Conservation (phyloP, 2,797 vertebrate species). For the Rhinophrynus dorsalis region DNA sequence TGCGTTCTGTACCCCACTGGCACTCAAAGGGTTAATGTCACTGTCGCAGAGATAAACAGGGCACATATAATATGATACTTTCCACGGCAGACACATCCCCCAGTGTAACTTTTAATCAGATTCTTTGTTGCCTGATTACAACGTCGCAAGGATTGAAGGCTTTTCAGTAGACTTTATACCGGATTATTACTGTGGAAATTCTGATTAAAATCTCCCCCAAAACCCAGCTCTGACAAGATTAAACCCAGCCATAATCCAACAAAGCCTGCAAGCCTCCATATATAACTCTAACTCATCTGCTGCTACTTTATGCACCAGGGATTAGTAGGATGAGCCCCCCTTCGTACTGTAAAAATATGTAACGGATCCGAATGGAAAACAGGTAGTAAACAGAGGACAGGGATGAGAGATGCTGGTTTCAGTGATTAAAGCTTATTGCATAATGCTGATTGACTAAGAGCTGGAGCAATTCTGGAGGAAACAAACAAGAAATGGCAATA, state of each 20-base stretch:
- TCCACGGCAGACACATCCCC: slow-evolving; percentile 23
- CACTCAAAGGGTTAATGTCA: no score
- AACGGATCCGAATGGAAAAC: slow-evolving; percentile 38
- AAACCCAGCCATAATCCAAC: slow-evolving; percentile 66
- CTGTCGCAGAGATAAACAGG: slow-evolving; percentile 20
- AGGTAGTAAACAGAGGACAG: slow-evolving; percentile 11
- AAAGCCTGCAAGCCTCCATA: slow-evolving; percentile 64
- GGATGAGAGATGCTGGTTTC: background rate
- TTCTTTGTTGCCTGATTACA: slow-evolving; percentile 53
- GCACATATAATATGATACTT: slow-evolving; percentile 35
- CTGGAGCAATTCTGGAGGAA: no score
- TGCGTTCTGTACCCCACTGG: no score
- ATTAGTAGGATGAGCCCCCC: slow-evolving; percentile 61
- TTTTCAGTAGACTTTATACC: slow-evolving; percentile 63
- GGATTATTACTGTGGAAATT: slow-evolving; percentile 75
- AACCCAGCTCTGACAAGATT: slow-evolving; percentile 63
- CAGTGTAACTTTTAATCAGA: slow-evolving; percentile 41
- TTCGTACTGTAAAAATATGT: slow-evolving; percentile 44
- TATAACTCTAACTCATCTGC: slow-evolving; percentile 66
- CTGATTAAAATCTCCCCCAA: slow-evolving; percentile 72
- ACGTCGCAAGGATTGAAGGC: slow-evolving; percentile 59
- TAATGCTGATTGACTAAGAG: no score
- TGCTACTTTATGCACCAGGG: slow-evolving; percentile 68
- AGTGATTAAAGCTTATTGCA: no score
- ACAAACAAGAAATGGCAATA: no score